Conservation (phyloP, 2,797 vertebrate genomes). For the Momotus momota region DNA sequence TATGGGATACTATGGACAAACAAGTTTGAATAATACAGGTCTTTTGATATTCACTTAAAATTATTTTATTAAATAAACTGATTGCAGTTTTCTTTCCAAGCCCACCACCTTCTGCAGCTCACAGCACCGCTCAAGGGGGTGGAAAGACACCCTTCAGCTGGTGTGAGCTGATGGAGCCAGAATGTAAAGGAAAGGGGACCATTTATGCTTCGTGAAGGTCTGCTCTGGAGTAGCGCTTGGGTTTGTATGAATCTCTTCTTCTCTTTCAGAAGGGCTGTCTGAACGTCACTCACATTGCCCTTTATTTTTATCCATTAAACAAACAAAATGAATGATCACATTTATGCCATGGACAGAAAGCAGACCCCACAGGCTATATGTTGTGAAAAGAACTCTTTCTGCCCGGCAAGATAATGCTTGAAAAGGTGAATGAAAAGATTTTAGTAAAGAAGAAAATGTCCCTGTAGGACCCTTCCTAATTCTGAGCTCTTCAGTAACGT, state of each 20-base stretch:
- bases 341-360: constrained; percentile 35
- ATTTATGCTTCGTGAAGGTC: neutral
- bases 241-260: neutral
- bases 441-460: constrained; percentile 46
- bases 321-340: constrained; percentile 56
- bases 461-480: constrained; percentile 40
- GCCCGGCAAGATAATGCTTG: constrained; percentile 18
- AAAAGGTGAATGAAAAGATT: constrained; percentile 65
- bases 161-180: neutral
- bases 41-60: neutral
- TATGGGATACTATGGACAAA: neutral
- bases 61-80: neutral
- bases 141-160: neutral
- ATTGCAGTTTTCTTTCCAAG: neutral
- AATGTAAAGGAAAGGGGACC: constrained; percentile 20
- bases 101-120: neutral
- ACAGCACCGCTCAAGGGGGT: neutral
- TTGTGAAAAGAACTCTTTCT: constrained; percentile 61
- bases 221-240: neutral
- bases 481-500: constrained; percentile 54
- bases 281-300: constrained; percentile 44
- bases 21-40: neutral
- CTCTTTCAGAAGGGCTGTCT: constrained; percentile 54
- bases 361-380: constrained; percentile 48
- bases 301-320: constrained; percentile 62